Conservation (phyloP, 2,797 vertebrate species). For the Lates japonicus region DNA sequence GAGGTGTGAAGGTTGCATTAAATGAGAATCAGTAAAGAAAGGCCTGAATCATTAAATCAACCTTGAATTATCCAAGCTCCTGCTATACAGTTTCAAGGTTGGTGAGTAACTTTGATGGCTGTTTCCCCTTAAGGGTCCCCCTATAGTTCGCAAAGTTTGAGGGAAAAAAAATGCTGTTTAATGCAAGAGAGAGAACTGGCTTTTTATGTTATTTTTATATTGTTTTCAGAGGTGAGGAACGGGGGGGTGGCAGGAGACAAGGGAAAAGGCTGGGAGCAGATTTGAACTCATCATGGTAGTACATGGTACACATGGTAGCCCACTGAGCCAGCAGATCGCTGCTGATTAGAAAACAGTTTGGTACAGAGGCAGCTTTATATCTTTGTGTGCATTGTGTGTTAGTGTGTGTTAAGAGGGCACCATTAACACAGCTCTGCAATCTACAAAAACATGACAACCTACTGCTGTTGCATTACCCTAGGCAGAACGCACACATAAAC, state of each 20-base stretch:
- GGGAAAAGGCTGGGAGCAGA: conserved; percentile 35
- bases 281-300: conserved; percentile 47
- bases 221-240: conserved; percentile 28
- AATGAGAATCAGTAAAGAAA: conserved; percentile 59
- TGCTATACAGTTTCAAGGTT: conserved; percentile 57
- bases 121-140: conserved; percentile 35
- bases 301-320: conserved; percentile 32
- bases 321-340: conserved; percentile 55
- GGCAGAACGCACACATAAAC: conserved; percentile 35
- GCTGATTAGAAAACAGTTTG: conserved; percentile 56
- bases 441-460: conserved; percentile 48
- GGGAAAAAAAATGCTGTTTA: too few species aligned
- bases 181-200: conserved; percentile 18
- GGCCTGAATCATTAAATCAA: conserved; percentile 66
- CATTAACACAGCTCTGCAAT: conserved; percentile 49
- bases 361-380: conserved; percentile 20
- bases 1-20: conserved; percentile 65
- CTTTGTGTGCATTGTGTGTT: conserved; percentile 31
- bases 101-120: conserved; percentile 49
- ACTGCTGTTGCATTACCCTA: conserved; percentile 40
- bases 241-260: conserved; percentile 20
- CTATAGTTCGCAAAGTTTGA: conserved; percentile 28
- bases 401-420: conserved; percentile 41
- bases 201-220: conserved; percentile 43
- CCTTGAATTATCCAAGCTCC: conserved; percentile 66